Evolutionary conservation across 2,797 vertebrate species (phyloP).

Genomic region (Orientallactaga sibirica): DNA sequence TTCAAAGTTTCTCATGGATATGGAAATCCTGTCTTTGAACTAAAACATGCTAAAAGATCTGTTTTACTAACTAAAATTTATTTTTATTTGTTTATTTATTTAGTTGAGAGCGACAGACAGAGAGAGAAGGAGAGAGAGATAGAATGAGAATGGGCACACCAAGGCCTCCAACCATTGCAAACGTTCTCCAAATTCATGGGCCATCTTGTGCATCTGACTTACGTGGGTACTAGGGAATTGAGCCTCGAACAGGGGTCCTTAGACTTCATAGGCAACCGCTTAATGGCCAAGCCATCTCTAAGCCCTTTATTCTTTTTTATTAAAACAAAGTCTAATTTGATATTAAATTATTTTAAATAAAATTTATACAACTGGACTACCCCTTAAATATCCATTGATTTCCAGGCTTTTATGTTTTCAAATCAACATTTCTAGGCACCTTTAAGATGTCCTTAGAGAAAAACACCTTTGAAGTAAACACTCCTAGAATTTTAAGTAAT

Average conservation of each 20-base stretch:
- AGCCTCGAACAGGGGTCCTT: too few species aligned
- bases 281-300: too few species aligned
- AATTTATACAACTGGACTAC: neutral
- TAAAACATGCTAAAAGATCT: neutral
- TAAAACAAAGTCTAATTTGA: conserved; percentile 2
- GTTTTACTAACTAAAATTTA: neutral
- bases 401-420: neutral
- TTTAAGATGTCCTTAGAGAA: neutral
- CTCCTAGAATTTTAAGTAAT: conserved; percentile 6
- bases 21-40: neutral
- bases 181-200: too few species aligned
- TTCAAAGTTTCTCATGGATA: neutral
- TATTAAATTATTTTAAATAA: neutral
- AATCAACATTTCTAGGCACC: neutral
- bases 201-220: too few species aligned
- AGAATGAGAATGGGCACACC: too few species aligned
- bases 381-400: neutral
- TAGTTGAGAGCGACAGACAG: too few species aligned
- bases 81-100: neutral
- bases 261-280: too few species aligned
- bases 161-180: too few species aligned
- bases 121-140: too few species aligned
- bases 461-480: conserved; percentile 9
- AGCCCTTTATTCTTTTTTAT: neutral
- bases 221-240: too few species aligned